Conservation (phyloP, 2,113 vertebrate genomes). For the Hymenochirus boettgeri region DNA sequence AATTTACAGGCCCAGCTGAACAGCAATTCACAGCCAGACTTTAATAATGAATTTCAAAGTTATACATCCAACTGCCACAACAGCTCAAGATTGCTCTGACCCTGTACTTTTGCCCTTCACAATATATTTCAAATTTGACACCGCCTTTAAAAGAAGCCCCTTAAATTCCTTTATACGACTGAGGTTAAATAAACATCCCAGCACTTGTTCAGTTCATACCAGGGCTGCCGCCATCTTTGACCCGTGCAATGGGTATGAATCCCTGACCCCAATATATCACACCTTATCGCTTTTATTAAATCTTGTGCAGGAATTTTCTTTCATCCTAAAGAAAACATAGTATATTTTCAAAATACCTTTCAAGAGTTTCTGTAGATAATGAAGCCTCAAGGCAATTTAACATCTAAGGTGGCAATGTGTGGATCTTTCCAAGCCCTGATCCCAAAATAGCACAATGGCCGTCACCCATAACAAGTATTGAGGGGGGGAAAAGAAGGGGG, state of each 20-base stretch:
- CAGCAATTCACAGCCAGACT: background rate
- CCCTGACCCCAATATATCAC: slow-evolving; percentile 8
- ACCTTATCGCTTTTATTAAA: too few species aligned
- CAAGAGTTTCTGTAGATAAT: too few species aligned
- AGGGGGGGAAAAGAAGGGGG: too few species aligned
- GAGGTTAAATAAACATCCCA: background rate
- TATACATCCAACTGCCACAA: background rate
- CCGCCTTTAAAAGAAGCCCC: background rate
- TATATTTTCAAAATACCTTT: too few species aligned
- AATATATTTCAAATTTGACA: background rate
- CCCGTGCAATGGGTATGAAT: slow-evolving; percentile 34
- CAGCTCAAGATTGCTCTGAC: background rate
- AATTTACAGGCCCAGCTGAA: background rate
- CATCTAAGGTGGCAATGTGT: background rate
- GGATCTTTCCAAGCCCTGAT: slow-evolving; percentile 5
- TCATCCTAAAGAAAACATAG: too few species aligned
- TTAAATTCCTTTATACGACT: slow-evolving; percentile 1
- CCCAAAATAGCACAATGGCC: background rate
- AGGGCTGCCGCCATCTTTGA: slow-evolving; percentile 44
- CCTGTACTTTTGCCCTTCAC: background rate
- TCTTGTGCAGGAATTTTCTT: too few species aligned
- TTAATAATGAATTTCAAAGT: background rate
- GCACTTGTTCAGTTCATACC: slow-evolving; percentile 10
- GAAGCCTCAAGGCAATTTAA: too few species aligned
- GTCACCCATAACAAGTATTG: slow-evolving; percentile 2